Conservation (phyloP, 1,140 invertebrate genomes). For the Drosophila suzukii region DNA sequence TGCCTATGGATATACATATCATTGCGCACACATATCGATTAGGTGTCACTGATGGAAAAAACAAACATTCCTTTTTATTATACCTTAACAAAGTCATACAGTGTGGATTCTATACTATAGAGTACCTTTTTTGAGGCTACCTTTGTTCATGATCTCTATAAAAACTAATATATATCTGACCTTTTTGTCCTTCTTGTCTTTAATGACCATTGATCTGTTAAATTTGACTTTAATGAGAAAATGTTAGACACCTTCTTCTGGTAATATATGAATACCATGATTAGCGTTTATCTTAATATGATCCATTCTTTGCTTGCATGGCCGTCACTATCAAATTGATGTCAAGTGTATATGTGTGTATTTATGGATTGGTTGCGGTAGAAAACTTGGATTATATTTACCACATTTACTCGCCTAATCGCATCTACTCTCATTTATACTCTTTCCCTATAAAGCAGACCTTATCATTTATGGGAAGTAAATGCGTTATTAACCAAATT, state of each 20-base stretch:
- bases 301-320: conserved; percentile 11
- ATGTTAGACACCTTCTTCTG: too few relatives aligned
- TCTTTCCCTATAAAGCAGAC: conserved; percentile 27
- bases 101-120: too few relatives aligned
- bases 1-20: conserved; percentile 9
- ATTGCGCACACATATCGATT: conserved; percentile 29
- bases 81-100: neutral
- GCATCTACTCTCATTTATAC: conserved; percentile 13
- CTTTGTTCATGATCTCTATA: too few relatives aligned
- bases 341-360: conserved; percentile 14
- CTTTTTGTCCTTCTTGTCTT: too few relatives aligned
- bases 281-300: neutral
- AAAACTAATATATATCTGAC: too few relatives aligned
- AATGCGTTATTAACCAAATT: conserved; percentile 22
- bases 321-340: conserved; percentile 21
- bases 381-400: conserved; percentile 40
- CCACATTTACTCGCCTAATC: conserved; percentile 18
- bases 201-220: neutral
- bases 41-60: conserved; percentile 14
- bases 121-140: too few relatives aligned
- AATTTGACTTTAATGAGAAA: neutral
- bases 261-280: neutral
- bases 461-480: conserved; percentile 16
- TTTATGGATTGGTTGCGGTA: conserved; percentile 26
- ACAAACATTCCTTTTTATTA: conserved; percentile 20